These are phyloP conservation scores for Pterocles gutturalis DNA, from an alignment of 2,113 vertebrate species.

Conservation along the genomic window DNA sequence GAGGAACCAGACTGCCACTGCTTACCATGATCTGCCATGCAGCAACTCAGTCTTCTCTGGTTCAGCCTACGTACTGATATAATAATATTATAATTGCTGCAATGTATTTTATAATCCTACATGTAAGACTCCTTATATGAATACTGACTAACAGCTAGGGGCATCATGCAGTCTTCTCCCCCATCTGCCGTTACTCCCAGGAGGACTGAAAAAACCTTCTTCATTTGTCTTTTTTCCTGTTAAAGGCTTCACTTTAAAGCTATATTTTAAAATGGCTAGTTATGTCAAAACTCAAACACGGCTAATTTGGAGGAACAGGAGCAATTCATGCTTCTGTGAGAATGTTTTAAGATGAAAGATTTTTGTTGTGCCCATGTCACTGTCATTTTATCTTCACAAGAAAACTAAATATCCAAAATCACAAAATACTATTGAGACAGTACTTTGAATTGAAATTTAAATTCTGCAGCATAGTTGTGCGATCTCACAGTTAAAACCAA, in stretches of 20 bases:
- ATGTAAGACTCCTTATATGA: neutral
- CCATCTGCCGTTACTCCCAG: neutral
- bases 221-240: neutral
- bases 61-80: neutral
- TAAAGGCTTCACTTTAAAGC: neutral
- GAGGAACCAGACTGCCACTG: neutral
- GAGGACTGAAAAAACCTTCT: neutral
- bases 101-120: neutral
- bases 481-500: conserved; percentile 20
- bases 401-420: neutral
- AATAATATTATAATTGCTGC: neutral
- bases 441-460: neutral
- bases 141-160: neutral
- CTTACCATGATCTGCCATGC: neutral
- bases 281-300: neutral
- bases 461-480: neutral
- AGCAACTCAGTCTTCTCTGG: neutral
- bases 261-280: neutral
- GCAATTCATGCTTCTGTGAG: neutral
- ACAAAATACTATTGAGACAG: neutral
- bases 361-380: neutral
- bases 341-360: neutral
- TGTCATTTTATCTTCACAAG: neutral
- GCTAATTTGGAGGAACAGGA: neutral
- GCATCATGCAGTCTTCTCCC: neutral